Base-by-base conservation (phyloP, 37 sponge, comb jelly and placozoan genomes). In the Lycopodina hypogea region DNA sequence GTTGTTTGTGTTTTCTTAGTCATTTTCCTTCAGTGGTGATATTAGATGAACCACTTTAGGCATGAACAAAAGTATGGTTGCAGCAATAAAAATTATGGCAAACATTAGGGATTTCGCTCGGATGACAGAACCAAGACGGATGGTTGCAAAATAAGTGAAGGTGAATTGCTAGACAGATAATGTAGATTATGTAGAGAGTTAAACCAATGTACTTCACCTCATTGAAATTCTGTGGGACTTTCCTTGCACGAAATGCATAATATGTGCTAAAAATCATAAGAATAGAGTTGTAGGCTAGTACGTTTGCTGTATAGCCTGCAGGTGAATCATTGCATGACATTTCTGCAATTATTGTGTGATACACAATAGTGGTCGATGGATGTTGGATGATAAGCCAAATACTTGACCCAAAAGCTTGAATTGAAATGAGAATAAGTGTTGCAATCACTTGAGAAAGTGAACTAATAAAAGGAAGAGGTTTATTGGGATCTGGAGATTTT, bases 131-230 rank as follows among this genome's bases (percentile, higher is more conserved):
- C 79, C 85, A 0, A 78, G 69, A 12, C 1, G 0, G 3, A 70
- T 51, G 17, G 72, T 86, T 1, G 68, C 65, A 77, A 85, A 85
- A 52, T 81, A 76, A 0, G 78, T 41, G n/a, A 88, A 78, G n/a
- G 88, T 84, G 68, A 88, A 92, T n/a, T 3, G 81, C 89, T 9
- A 79, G 6, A 88, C 89, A 92, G 57, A 79, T 80, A 33, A 84
- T 76, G 23, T 39, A 51, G 24, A 77, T 52, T 30, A 78, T 73
- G 78, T 76, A 83, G 26, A 72, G 17, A 7, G 81, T 75, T 22
- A 83, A 22, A 65, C 55, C 74, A 68, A 92, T 92, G 63, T 79
- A 84, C 58, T 77, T 87, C 0, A 85, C 51, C 37, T 92, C 92
- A 39, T 88, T 87, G 69, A 84, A 92, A 33, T 88, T 82, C 19